Percentiles rank a stretch among this genome's conserved stretches.
Evolutionary conservation across 1,140 invertebrate species (phyloP).

Genomic region (Drosophila parvula): DNA sequence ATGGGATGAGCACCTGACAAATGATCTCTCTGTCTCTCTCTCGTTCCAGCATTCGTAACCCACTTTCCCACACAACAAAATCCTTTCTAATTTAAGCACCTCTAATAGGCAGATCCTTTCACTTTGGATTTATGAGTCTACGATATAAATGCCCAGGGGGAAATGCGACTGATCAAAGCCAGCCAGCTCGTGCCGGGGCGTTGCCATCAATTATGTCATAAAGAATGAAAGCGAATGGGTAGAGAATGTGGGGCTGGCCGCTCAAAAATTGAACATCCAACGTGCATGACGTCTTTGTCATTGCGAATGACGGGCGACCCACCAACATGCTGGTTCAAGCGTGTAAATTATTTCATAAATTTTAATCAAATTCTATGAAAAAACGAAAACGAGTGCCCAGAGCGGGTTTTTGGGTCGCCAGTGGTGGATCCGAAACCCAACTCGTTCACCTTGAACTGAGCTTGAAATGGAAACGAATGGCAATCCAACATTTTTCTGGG

Average conservation of each 20-base stretch:
- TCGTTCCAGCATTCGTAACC: conserved; percentile 3
- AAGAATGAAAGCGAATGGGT: conserved; percentile 26
- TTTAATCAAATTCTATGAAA: conserved; percentile 64
- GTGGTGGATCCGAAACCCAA: conserved; percentile 14
- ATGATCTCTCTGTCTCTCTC: conserved; percentile 1
- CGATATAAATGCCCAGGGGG: conserved; percentile 26
- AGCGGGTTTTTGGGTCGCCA: conserved; percentile 44
- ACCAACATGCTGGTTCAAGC: conserved; percentile 21
- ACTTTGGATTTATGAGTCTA: conserved; percentile 29
- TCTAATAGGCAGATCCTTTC: conserved; percentile 43
- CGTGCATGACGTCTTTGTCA: conserved; percentile 39
- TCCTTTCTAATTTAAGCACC: conserved; percentile 59
- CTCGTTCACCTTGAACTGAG: conserved; percentile 59
- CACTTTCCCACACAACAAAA: conserved; percentile 36
- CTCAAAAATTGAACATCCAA: conserved; percentile 38
- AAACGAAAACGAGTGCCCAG: conserved; percentile 35
- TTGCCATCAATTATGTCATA: conserved; percentile 65
- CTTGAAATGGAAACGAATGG: conserved; percentile 24
- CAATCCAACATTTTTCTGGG: conserved; percentile 30
- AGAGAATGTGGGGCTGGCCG: conserved; percentile 15
- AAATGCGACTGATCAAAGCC: conserved; percentile 14
- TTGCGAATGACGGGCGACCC: conserved; percentile 12
- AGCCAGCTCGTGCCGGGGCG: conserved; percentile 51
- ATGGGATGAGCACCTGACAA: conserved; percentile 39
- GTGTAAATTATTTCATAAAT: conserved; percentile 63